Conservation (phyloP, 2,113 vertebrate species). For the Phalacrocorax carbo region DNA sequence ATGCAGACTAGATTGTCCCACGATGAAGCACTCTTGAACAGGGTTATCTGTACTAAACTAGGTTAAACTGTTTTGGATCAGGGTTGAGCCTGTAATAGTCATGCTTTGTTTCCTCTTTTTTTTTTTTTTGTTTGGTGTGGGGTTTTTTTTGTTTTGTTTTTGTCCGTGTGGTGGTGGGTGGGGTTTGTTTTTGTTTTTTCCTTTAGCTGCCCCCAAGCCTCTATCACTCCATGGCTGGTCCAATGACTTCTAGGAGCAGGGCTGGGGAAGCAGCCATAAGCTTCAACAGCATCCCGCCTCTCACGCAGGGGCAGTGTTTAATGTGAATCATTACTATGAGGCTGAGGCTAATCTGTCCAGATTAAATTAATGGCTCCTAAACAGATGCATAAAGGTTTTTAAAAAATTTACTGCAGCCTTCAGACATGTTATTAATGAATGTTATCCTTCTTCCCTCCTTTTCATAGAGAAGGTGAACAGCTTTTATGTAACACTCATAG, state of each 20-base stretch:
- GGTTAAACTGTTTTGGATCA: background rate
- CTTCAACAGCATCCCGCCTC: background rate
- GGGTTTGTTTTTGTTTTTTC: background rate
- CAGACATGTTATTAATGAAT: background rate
- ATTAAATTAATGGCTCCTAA: background rate
- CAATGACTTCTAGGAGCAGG: background rate
- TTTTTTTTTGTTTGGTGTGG: no score
- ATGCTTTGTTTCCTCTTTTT: background rate
- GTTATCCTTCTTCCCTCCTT: background rate
- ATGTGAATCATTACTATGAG: background rate
- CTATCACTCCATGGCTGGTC: background rate
- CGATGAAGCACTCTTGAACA: background rate
- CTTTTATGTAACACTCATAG: constrained; percentile 28
- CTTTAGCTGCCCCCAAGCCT: background rate
- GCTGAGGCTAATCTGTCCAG: background rate
- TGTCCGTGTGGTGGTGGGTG: no score
- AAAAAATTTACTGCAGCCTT: background rate
- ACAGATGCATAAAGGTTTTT: background rate
- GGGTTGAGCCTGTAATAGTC: background rate
- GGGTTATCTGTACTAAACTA: background rate
- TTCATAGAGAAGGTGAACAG: constrained; percentile 12
- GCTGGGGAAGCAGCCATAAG: background rate
- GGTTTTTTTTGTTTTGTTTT: no score
- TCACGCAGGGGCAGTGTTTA: background rate
- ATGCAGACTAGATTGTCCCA: background rate